These are phyloP conservation scores for Psittacula derbiana DNA, from an alignment of 2,797 vertebrate genomes.

Conservation along the genomic window DNA sequence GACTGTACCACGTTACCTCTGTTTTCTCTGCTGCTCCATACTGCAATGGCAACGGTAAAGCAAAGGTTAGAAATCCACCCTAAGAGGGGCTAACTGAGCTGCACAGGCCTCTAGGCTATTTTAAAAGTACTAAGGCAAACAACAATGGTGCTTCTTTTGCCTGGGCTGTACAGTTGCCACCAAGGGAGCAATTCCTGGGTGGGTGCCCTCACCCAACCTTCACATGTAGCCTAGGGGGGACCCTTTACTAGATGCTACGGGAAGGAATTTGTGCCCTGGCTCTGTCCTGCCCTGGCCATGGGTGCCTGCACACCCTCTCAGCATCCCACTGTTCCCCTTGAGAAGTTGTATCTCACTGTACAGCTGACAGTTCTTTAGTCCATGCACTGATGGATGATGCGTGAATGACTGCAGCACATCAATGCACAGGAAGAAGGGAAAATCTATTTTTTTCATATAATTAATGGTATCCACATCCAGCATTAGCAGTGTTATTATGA, in stretches of 20 bases:
- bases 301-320: neutral
- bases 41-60: neutral
- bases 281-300: neutral
- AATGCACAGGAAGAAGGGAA: rapidly evolving
- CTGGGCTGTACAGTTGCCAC: rapidly evolving
- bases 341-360: rapidly evolving
- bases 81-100: rapidly evolving
- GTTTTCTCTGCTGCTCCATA: neutral
- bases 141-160: neutral
- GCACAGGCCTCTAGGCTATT: rapidly evolving
- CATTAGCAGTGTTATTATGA: rapidly evolving
- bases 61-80: neutral
- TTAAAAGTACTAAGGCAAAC: neutral
- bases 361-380: neutral
- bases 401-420: rapidly evolving
- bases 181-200: neutral
- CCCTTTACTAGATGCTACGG: rapidly evolving
- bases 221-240: neutral
- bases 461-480: neutral
- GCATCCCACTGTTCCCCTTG: neutral
- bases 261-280: rapidly evolving
- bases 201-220: neutral
- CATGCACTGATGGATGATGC: neutral
- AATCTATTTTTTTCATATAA: neutral
- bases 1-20: rapidly evolving